phyloP scores from a whole-genome alignment of 2,113 vertebrate genomes.

The Oxyura jamaicensis region DNA sequence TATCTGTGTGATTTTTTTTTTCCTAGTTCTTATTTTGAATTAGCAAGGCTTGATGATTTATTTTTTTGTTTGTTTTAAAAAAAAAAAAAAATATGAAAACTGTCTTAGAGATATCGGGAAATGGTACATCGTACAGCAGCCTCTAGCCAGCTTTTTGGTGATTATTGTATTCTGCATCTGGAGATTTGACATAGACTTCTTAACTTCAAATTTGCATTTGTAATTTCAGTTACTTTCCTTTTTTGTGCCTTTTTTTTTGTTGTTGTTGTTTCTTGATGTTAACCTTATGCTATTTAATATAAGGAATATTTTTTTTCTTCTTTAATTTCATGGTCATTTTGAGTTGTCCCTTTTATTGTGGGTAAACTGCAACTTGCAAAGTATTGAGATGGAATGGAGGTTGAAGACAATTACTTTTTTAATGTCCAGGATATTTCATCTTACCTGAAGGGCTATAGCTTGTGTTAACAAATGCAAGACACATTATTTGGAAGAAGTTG shows the following conservation, averaged over 20 bases:
- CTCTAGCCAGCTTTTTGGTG: background rate
- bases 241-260: background rate
- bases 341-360: background rate
- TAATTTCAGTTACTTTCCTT: background rate
- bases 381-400: background rate
- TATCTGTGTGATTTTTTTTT: background rate
- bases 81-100: background rate
- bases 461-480: background rate
- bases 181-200: background rate
- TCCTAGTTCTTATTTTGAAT: background rate
- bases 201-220: background rate
- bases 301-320: background rate
- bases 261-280: background rate
- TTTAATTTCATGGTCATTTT: background rate
- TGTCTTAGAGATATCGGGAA: background rate
- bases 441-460: background rate
- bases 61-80: background rate
- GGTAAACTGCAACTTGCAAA: background rate
- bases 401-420: background rate
- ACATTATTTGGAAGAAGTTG: background rate
- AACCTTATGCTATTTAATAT: background rate
- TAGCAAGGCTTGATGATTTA: background rate
- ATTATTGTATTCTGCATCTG: background rate
- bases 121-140: background rate
- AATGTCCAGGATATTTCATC: background rate